A percentile compares a stretch with the other conserved stretches of the same genome.
These are phyloP conservation scores for Smithornis capensis DNA, from an alignment of 2,113 vertebrate species.

Conservation along the genomic window DNA sequence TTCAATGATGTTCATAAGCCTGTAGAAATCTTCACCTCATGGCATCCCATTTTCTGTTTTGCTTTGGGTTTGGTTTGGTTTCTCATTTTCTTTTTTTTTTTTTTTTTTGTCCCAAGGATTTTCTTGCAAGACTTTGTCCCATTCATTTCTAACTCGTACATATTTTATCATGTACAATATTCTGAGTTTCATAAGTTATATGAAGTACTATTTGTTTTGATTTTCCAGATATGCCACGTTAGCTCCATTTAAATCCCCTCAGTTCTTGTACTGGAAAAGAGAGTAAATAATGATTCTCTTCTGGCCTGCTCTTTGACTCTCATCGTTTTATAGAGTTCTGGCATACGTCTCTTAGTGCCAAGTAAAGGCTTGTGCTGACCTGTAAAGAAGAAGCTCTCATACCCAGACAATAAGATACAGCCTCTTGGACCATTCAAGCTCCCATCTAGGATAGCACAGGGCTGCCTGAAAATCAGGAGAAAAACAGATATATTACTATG, in stretches of 20 bases:
- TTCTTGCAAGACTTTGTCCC: not conserved
- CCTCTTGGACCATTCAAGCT: fast-evolving
- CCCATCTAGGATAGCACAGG: not conserved
- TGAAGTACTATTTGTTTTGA: not conserved
- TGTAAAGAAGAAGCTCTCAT: not conserved
- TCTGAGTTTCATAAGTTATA: not conserved
- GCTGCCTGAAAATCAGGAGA: not conserved
- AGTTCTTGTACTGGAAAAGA: not conserved
- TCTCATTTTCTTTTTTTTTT: not conserved
- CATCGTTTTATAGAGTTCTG: not conserved
- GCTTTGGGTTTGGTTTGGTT: not conserved
- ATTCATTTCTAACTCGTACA: not conserved
- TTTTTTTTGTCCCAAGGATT: fast-evolving
- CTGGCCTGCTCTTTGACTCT: not conserved
- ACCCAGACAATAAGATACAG: not conserved
- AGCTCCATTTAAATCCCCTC: not conserved
- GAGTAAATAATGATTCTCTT: not conserved
- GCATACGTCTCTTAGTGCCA: not conserved
- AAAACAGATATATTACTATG: not conserved
- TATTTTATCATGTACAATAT: not conserved
- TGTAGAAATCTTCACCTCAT: not conserved
- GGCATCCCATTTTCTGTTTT: not conserved
- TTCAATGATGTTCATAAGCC: not conserved
- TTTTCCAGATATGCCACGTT: not conserved
- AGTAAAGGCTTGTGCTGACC: not conserved